Conservation (phyloP, 2,888 invertebrate species). For the Drosophila cracens region DNA sequence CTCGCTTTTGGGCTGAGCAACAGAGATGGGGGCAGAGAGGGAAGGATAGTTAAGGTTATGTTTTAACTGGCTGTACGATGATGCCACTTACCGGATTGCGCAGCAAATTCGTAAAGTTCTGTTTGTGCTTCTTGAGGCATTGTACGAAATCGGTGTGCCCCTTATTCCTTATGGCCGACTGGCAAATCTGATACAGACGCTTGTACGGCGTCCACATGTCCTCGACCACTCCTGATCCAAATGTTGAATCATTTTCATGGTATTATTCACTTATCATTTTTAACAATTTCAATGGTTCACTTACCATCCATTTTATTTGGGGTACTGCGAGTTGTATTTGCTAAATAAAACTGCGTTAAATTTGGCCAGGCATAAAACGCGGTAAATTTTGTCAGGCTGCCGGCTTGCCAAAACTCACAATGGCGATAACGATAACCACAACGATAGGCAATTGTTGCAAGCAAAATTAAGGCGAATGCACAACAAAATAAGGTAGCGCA, state of each 20-base stretch:
- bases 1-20: slow-evolving; percentile 90
- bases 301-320: slow-evolving; percentile 44
- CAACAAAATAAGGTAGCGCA: not conserved
- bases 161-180: slow-evolving; percentile 88
- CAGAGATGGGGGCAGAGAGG: not conserved
- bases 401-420: slow-evolving; percentile 34
- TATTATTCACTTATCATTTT: not conserved
- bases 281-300: not conserved
- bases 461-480: not conserved
- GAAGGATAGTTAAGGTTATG: slow-evolving; percentile 44
- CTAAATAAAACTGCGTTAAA: not conserved
- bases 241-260: not conserved
- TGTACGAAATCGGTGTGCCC: slow-evolving; percentile 88
- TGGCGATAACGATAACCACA: slow-evolving; percentile 11
- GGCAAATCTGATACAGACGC: slow-evolving; percentile 89
- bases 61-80: not conserved
- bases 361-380: slow-evolving; percentile 38
- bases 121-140: slow-evolving; percentile 91
- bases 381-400: slow-evolving; percentile 33
- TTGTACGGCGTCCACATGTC: slow-evolving; percentile 95
- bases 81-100: slow-evolving; percentile 92
- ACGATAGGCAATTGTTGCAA: slow-evolving; percentile 8
- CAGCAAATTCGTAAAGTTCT: slow-evolving; percentile 93
- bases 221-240: slow-evolving; percentile 84
- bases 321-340: not conserved